These are phyloP conservation scores for Tipula helvola DNA, from an alignment of 2,888 invertebrate species.

Conservation along the genomic window DNA sequence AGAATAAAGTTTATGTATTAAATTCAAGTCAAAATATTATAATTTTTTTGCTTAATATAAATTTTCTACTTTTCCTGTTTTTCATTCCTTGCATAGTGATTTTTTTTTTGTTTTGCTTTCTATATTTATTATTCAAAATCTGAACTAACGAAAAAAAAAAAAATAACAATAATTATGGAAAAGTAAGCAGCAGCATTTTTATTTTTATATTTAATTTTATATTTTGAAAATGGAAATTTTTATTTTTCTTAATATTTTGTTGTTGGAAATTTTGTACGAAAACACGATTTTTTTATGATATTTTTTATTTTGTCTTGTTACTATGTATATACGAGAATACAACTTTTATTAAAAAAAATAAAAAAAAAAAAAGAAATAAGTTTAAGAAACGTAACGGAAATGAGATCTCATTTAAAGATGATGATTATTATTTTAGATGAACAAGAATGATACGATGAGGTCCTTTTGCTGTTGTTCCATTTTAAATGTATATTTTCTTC, in stretches of 20 bases:
- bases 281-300: background rate
- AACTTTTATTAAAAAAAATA: background rate
- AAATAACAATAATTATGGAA: background rate
- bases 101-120: background rate
- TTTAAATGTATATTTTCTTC: background rate
- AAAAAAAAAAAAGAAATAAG: background rate
- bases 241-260: background rate
- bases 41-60: background rate
- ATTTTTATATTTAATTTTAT: background rate
- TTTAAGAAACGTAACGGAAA: background rate
- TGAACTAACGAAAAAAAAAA: background rate
- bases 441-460: background rate
- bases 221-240: background rate
- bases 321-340: background rate
- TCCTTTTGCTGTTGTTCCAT: background rate
- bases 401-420: background rate
- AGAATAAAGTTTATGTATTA: background rate
- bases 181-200: background rate
- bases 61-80: background rate
- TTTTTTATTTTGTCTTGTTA: background rate
- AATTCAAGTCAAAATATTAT: background rate
- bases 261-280: background rate
- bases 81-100: background rate
- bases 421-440: background rate
- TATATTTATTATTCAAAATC: background rate